Percentiles rank a stretch among this genome's conserved stretches.
phyloP scores from a whole-genome alignment of 2,888 invertebrate genomes.

The Pollenia griseotomentosa region DNA sequence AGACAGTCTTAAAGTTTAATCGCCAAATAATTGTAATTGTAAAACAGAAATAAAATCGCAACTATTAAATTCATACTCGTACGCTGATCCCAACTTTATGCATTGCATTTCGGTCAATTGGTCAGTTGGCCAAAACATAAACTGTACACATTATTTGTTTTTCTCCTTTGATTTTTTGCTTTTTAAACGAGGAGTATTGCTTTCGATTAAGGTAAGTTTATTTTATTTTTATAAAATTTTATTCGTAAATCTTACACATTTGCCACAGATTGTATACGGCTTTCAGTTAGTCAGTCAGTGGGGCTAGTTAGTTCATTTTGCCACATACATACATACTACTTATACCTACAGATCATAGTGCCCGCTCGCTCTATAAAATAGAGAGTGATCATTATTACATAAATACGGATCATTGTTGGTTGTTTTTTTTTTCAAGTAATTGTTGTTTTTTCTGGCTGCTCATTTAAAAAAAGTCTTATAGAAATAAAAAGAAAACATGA shows the following conservation, averaged over 20 bases:
- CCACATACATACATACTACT: neutral
- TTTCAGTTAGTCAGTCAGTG: conserved; percentile 7
- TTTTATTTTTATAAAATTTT: neutral
- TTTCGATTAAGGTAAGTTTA: conserved; percentile 1
- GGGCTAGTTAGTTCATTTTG: conserved; percentile 12
- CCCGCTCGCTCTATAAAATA: neutral
- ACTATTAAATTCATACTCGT: neutral
- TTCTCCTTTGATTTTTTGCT: neutral
- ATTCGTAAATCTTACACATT: conserved; percentile 17
- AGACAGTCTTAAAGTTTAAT: too few species aligned
- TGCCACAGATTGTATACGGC: conserved; percentile 15
- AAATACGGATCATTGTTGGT: conserved; percentile 30
- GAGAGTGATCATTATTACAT: conserved; percentile 50
- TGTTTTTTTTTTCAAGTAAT: neutral
- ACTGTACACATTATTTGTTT: neutral
- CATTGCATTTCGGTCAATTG: conserved; percentile 43
- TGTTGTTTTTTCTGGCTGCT: neutral
- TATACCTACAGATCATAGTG: neutral
- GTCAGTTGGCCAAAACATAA: conserved; percentile 33
- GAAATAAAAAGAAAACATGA: neutral
- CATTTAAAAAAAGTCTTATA: conserved; percentile 21
- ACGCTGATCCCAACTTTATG: too few species aligned
- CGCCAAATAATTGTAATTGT: neutral
- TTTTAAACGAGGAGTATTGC: conserved; percentile 8
- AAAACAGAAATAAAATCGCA: neutral